Percentiles rank a stretch among this genome's conserved stretches.
Conservation (phyloP, 2,888 invertebrate genomes). For the Melitaea athalia region DNA sequence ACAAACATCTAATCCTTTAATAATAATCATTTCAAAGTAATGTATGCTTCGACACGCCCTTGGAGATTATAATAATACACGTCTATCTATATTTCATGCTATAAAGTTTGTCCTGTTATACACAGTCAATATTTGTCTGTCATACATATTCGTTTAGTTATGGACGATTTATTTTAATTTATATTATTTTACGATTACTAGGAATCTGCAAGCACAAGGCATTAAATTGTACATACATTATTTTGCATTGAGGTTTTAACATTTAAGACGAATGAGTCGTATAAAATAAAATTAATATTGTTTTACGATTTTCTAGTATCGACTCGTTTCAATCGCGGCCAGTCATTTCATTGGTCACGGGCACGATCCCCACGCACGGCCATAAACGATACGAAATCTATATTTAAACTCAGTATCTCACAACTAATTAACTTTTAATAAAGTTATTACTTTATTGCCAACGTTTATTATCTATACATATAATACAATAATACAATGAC, state of each 20-base stretch:
- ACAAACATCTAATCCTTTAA: no score
- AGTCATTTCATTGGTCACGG: slow-evolving; percentile 10
- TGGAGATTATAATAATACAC: no score
- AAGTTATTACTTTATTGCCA: background rate
- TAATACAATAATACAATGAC: no score
- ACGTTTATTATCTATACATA: background rate
- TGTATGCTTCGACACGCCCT: no score
- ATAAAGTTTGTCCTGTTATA: no score
- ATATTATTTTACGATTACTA: background rate
- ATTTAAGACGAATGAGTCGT: slow-evolving; percentile 37
- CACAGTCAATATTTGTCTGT: no score
- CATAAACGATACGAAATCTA: slow-evolving; percentile 11
- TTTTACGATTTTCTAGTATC: slow-evolving; percentile 34
- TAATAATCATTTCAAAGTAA: no score
- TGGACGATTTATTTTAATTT: background rate
- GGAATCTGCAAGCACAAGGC: slow-evolving; percentile 45
- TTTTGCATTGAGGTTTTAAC: slow-evolving; percentile 46
- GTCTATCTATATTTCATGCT: no score
- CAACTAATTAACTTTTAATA: slow-evolving; percentile 1
- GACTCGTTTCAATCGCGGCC: background rate
- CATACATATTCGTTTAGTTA: background rate
- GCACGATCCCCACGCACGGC: no score
- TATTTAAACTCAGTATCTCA: background rate
- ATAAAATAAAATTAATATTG: slow-evolving; percentile 36
- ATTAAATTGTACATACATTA: slow-evolving; percentile 52